Percentiles rank a stretch among this genome's conserved stretches.
Conservation (phyloP, 2,113 vertebrate species). For the Corynorhinus townsendii region DNA sequence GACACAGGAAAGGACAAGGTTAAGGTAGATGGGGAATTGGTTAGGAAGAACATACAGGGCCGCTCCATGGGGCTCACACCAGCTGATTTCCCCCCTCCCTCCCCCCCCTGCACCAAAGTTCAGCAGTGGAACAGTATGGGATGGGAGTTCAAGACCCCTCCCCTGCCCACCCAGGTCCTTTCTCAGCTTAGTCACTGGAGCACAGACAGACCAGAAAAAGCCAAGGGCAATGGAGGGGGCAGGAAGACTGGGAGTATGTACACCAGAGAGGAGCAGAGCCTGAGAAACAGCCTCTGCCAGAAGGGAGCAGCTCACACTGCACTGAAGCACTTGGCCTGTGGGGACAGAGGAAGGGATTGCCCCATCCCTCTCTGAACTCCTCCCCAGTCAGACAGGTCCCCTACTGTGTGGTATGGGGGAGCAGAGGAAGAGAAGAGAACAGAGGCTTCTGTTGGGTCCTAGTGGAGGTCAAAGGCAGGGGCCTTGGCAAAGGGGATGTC, state of each 20-base stretch:
- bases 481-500: conserved; percentile 15
- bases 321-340: conserved; percentile 55
- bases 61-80: conserved; percentile 9
- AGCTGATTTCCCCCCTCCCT: neutral
- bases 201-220: conserved; percentile 66
- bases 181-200: conserved; percentile 55
- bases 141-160: neutral
- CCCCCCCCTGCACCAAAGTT: neutral
- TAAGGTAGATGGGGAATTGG: neutral
- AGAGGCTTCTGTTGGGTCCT: conserved; percentile 58
- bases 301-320: conserved; percentile 49
- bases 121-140: neutral
- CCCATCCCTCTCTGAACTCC: conserved; percentile 39
- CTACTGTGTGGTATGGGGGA: conserved; percentile 28
- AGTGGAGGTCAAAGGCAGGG: conserved; percentile 33
- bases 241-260: conserved; percentile 49
- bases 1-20: conserved; percentile 47
- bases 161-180: conserved; percentile 49
- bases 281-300: conserved; percentile 34
- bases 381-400: conserved; percentile 47
- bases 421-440: conserved; percentile 42
- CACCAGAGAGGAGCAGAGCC: conserved; percentile 1
- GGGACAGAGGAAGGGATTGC: neutral
- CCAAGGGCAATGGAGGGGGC: conserved; percentile 37
- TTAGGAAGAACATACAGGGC: conserved; percentile 48